Evolutionary conservation across 2,797 vertebrate species (phyloP), one percentile per base, ranked within the genome.

Genomic region (Sarcoramphus papa): DNA sequence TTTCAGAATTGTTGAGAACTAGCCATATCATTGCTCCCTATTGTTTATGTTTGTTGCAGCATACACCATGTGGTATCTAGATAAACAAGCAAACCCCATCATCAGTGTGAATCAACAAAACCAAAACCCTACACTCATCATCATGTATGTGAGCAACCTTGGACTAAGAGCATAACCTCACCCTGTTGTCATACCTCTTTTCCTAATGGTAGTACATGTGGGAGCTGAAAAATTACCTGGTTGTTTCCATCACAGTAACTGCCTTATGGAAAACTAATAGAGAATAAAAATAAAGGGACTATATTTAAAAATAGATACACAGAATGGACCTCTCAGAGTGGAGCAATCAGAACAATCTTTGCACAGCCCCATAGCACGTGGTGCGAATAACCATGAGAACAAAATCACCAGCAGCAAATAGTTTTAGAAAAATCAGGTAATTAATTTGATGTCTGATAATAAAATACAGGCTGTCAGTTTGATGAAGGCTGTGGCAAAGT

Each of bases 381-480:
- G 14, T 77, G 16, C 9, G 6, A 92, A 88, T 27, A 63, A 57
- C 68, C 50, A 70, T 4, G 6, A 83, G 74, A 85, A 89, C 40
- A 90, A 94, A 92, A 47, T 3, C 10, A 60, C 5, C 11, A 68
- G 31, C 25, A 89, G 53, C 51, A 89, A 78, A 87, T 0, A 72
- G 9, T 40, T 91, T 62, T 22, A n/a, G 40, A 91, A 93, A 82
- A 85, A 69, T 25, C 50, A 73, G 27, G 35, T 76, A 85, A 95
- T 73, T 92, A 76, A 87, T 91, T 85, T 91, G 27, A 82, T 65
- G 47, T 54, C 59, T 87, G 70, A 82, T 85, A 84, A 79, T 65
- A 95, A 94, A 95, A 89, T 73, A 78, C n/a, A 87, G n/a, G 24
- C n/a, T 89, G 67, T 91, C 67, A 89, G 74, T 57, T 47, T 72